phyloP scores from a whole-genome alignment of 2,113 vertebrate genomes.

The Podilymbus podiceps region DNA sequence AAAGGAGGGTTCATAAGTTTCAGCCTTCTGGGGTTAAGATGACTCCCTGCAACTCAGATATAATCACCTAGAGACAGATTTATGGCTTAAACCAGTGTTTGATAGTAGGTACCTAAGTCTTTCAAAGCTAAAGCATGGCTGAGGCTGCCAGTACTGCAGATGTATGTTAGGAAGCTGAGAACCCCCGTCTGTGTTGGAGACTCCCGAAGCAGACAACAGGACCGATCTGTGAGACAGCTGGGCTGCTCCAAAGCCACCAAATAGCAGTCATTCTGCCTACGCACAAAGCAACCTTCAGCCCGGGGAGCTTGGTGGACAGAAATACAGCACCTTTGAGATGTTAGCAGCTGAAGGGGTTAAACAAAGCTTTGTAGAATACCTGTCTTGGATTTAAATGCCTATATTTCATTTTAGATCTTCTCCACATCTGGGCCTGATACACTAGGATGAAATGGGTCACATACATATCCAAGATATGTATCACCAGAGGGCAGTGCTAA shows the following conservation, averaged over 20 bases:
- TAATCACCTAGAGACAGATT: constrained; percentile 2
- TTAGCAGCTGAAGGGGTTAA: neutral
- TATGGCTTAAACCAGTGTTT: constrained; percentile 20
- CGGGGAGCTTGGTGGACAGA: neutral
- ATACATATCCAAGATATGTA: neutral
- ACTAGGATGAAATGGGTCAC: neutral
- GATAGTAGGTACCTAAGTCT: neutral
- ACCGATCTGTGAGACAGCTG: neutral
- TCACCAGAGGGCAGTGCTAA: constrained; percentile 65
- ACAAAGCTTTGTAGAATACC: neutral
- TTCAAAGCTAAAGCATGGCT: neutral
- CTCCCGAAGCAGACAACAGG: neutral
- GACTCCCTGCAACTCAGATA: constrained; percentile 10
- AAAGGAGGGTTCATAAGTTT: constrained; percentile 17
- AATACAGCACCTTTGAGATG: neutral
- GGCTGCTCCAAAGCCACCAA: neutral
- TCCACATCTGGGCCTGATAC: neutral
- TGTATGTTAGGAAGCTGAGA: neutral
- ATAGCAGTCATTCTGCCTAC: neutral
- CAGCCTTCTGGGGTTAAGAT: neutral
- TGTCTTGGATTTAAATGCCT: neutral
- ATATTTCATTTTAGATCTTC: neutral
- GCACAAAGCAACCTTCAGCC: neutral
- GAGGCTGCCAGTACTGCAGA: neutral
- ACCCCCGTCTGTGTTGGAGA: neutral